Conservation (phyloP, 2,113 vertebrate genomes). For the Equus quagga region DNA sequence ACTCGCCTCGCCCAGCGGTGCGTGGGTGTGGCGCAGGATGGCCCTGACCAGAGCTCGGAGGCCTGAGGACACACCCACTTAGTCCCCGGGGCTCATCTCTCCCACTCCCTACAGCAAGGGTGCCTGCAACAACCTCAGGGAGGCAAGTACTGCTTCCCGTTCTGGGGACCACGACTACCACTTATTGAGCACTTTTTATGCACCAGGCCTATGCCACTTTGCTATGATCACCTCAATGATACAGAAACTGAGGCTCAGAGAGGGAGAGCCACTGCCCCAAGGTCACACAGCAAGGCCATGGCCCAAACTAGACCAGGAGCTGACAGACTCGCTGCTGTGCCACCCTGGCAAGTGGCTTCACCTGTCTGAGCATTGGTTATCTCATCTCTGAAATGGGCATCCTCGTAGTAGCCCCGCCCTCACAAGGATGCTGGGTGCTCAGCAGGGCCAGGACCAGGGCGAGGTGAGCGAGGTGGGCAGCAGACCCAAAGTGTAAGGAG, state of each 20-base stretch:
- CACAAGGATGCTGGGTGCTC: not conserved
- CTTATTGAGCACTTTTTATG: not conserved
- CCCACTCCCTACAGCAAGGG: not conserved
- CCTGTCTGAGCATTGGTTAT: not conserved
- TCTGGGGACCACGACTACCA: not conserved
- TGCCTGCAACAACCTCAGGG: not conserved
- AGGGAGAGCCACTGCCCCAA: not conserved
- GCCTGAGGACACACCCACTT: not conserved
- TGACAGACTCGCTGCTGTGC: not conserved
- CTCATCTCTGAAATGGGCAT: not conserved
- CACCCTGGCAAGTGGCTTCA: not conserved
- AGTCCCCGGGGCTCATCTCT: not conserved
- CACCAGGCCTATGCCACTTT: fast-evolving
- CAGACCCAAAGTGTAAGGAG: not conserved
- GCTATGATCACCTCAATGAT: not conserved
- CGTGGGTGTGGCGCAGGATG: not conserved
- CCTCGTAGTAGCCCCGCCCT: fast-evolving
- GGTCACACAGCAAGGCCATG: not conserved
- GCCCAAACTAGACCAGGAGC: not conserved
- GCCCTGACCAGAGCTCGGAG: not conserved
- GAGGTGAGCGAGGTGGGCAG: not conserved
- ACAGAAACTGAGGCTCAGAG: not conserved
- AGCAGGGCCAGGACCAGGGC: not conserved
- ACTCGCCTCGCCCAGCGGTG: not conserved
- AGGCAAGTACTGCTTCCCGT: not conserved